These are phyloP conservation scores for Thymallus thymallus DNA, from an alignment of 2,113 vertebrate genomes.

Conservation along the genomic window DNA sequence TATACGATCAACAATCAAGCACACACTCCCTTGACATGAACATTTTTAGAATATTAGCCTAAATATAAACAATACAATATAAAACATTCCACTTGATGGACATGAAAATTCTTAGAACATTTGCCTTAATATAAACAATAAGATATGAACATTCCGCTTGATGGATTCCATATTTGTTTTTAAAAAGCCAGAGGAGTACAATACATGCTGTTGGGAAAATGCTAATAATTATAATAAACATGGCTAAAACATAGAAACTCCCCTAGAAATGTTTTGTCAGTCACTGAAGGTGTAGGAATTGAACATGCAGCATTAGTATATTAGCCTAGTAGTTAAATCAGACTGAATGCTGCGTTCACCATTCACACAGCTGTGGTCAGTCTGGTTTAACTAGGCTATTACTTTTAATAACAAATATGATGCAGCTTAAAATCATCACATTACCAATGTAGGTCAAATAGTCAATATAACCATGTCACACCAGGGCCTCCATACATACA, in stretches of 20 bases:
- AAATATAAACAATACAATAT: not conserved
- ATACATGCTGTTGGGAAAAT: not conserved
- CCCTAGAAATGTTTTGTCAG: not conserved
- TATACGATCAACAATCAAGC: not conserved
- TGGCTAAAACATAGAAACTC: not conserved
- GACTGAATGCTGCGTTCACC: no score
- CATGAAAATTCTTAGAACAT: not conserved
- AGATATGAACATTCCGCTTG: not conserved
- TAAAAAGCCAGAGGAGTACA: not conserved
- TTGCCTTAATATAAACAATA: not conserved
- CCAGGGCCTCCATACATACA: not conserved
- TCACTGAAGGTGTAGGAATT: not conserved
- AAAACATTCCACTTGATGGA: not conserved
- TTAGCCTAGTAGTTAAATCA: no score
- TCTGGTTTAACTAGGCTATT: not conserved
- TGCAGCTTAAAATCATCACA: not conserved
- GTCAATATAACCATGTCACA: not conserved
- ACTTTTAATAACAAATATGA: not conserved
- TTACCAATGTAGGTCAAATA: not conserved
- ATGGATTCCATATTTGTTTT: not conserved
- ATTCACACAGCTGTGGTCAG: no score
- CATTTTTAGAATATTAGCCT: not conserved
- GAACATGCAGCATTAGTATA: not conserved
- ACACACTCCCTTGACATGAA: constrained; percentile 5
- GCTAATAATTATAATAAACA: not conserved